Conservation (phyloP, 2,113 vertebrate genomes). For the Neogobius melanostomus region DNA sequence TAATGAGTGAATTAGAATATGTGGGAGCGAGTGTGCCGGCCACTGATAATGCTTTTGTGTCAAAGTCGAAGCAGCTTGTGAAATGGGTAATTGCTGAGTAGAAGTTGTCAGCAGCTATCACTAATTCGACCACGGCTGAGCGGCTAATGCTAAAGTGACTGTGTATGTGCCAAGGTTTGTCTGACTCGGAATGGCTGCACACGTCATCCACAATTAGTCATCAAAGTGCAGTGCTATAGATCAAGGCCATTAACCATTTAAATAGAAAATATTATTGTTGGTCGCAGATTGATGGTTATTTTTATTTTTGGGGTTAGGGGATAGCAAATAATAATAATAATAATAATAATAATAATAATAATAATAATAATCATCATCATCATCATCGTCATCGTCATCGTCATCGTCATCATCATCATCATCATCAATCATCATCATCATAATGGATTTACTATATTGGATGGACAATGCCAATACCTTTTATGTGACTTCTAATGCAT, state of each 20-base stretch:
- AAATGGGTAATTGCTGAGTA: constrained; percentile 30
- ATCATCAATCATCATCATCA: no score
- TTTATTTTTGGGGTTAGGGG: no score
- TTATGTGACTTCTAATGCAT: not conserved
- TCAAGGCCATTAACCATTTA: not conserved
- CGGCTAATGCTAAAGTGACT: constrained; percentile 14
- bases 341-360: no score
- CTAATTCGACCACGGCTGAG: constrained; percentile 5
- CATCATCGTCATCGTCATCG: no score
- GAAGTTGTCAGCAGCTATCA: constrained; percentile 29
- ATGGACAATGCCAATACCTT: no score
- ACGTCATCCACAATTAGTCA: constrained; percentile 11
- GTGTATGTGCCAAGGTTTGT: constrained; percentile 18
- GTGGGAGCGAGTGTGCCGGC: constrained; percentile 10
- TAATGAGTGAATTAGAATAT: constrained; percentile 30
- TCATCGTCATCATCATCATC: no score
- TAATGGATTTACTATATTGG: no score
- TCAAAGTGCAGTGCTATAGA: not conserved
- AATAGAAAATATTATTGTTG: not conserved
- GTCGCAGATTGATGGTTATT: no score
- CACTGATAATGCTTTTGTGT: constrained; percentile 16
- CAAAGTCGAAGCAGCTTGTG: constrained; percentile 29
- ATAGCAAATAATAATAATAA: no score
- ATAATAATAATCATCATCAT: no score
- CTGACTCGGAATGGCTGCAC: constrained; percentile 14